Conservation (phyloP, 2,888 invertebrate species). For the Hipparchia semele region DNA sequence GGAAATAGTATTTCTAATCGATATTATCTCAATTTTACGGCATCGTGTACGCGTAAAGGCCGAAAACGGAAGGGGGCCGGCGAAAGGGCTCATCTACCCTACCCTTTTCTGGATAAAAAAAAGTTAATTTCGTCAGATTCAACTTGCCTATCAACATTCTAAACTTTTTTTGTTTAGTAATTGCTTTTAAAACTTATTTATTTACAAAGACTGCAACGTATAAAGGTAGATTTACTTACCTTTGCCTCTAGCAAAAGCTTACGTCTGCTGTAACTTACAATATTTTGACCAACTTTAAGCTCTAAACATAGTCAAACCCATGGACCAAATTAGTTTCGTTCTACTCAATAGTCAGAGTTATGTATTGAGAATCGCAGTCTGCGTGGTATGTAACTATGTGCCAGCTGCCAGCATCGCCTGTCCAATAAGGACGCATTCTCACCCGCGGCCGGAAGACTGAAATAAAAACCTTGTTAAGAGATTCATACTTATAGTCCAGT, state of each 20-base stretch:
- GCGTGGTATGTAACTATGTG: constrained; percentile 43
- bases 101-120: no score
- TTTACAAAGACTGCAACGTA: no score
- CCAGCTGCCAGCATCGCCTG: constrained; percentile 43
- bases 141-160: no score
- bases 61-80: no score
- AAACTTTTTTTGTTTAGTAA: no score
- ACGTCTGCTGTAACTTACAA: background rate
- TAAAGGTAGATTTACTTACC: background rate
- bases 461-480: background rate
- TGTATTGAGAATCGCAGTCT: constrained; percentile 28
- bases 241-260: background rate
- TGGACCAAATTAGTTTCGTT: background rate
- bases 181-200: no score
- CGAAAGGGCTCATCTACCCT: no score
- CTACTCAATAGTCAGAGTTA: background rate
- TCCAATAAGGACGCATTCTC: constrained; percentile 34
- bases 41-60: no score
- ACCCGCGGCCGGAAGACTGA: background rate
- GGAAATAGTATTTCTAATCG: no score
- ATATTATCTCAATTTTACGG: no score
- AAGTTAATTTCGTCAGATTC: no score
- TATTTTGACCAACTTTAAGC: background rate
- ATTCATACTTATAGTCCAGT: no score
- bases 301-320: background rate